Conservation (phyloP, 2,797 vertebrate genomes). For the Anisognathus igniventris region DNA sequence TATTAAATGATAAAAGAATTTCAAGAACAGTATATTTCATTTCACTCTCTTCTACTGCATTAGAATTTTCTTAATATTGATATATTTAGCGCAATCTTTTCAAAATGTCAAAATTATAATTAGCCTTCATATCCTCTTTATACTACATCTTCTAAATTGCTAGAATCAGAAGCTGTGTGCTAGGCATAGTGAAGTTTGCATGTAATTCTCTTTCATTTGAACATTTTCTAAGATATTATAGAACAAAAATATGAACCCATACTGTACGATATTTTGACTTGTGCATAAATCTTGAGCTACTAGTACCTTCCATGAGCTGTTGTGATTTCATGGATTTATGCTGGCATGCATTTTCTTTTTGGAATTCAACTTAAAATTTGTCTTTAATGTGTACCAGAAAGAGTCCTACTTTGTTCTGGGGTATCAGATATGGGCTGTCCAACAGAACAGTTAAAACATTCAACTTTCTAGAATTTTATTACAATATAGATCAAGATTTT, state of each 20-base stretch:
- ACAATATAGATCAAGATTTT: background rate
- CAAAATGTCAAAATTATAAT: constrained; percentile 31
- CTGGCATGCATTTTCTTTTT: background rate
- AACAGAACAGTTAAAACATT: background rate
- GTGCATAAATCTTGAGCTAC: background rate
- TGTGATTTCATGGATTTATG: background rate
- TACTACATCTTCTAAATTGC: background rate
- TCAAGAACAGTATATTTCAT: background rate
- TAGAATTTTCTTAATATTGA: background rate
- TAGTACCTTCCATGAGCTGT: background rate
- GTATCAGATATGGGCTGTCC: background rate
- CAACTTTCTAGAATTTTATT: background rate
- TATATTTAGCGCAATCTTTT: constrained; percentile 24
- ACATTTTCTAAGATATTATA: background rate
- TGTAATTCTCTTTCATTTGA: background rate
- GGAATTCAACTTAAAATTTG: background rate
- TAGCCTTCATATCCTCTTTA: background rate
- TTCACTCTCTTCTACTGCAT: background rate
- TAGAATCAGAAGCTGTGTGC: background rate
- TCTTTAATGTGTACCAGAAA: background rate
- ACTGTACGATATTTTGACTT: background rate
- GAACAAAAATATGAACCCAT: background rate
- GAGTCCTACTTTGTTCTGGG: background rate
- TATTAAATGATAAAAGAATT: background rate
- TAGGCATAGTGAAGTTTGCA: background rate